phyloP scores from a whole-genome alignment of 1,140 invertebrate genomes.

The Aporrectodea caliginosa region DNA sequence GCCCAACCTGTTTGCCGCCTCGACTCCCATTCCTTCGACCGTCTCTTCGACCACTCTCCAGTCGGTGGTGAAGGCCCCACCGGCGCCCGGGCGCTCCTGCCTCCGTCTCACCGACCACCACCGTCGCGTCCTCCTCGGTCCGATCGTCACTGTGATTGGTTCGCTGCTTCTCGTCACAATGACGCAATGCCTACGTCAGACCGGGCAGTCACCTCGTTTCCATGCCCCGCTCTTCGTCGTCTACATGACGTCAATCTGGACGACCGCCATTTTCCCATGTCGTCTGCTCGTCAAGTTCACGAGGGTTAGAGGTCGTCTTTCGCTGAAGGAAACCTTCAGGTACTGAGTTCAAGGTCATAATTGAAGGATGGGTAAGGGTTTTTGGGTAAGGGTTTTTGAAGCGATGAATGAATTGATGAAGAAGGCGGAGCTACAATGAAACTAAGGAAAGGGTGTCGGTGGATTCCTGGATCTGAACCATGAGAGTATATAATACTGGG shows the following conservation, averaged over 20 bases:
- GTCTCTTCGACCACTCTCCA: not conserved
- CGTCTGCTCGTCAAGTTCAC: not conserved
- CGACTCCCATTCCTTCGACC: not conserved
- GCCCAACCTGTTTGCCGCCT: not conserved
- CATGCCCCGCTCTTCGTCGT: not conserved
- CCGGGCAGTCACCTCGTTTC: not conserved
- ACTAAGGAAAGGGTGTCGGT: too few species aligned
- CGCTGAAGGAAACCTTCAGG: not conserved
- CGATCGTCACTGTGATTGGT: not conserved
- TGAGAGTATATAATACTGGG: too few species aligned
- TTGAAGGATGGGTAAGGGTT: too few species aligned
- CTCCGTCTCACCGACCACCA: not conserved
- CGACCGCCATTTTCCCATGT: not conserved
- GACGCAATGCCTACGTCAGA: not conserved
- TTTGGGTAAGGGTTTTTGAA: too few species aligned
- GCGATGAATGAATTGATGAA: too few species aligned
- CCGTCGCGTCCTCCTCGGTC: not conserved
- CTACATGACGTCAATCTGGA: not conserved
- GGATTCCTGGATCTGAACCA: too few species aligned
- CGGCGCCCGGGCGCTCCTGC: too few species aligned
- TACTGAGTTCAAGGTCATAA: too few species aligned
- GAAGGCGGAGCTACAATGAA: too few species aligned
- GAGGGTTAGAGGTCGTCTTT: not conserved
- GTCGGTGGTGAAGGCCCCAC: too few species aligned
- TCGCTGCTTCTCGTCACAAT: not conserved